phyloP scores from a whole-genome alignment of 2,888 invertebrate genomes.

The Cinara cedri region DNA sequence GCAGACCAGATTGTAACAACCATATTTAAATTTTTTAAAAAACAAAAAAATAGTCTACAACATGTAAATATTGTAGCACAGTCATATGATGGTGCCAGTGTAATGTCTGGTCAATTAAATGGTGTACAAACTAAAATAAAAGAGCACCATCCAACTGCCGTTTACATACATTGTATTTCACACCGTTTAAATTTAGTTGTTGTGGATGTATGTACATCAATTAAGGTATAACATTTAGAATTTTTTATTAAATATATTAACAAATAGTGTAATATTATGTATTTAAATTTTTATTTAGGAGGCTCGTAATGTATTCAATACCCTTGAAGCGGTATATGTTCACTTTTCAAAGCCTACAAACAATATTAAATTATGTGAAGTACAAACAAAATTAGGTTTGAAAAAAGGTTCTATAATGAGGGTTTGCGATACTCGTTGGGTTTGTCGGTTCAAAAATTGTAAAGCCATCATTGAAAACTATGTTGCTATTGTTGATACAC shows the following conservation, averaged over 20 bases:
- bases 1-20: background rate
- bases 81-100: background rate
- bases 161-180: background rate
- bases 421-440: background rate
- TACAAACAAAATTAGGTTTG: background rate
- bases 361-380: background rate
- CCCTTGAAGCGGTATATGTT: background rate
- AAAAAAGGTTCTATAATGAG: background rate
- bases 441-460: background rate
- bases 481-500: conserved; percentile 6
- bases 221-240: background rate
- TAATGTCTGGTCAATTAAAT: background rate
- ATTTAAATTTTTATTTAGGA: too few species aligned
- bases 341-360: background rate
- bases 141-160: background rate
- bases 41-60: background rate
- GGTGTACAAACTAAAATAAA: background rate
- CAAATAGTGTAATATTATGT: background rate
- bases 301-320: background rate
- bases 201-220: background rate
- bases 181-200: conserved; percentile 4
- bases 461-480: background rate
- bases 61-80: background rate
- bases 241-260: background rate
- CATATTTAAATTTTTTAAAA: background rate